Conservation (phyloP, 1,140 invertebrate genomes). For the Bombus confusus region DNA sequence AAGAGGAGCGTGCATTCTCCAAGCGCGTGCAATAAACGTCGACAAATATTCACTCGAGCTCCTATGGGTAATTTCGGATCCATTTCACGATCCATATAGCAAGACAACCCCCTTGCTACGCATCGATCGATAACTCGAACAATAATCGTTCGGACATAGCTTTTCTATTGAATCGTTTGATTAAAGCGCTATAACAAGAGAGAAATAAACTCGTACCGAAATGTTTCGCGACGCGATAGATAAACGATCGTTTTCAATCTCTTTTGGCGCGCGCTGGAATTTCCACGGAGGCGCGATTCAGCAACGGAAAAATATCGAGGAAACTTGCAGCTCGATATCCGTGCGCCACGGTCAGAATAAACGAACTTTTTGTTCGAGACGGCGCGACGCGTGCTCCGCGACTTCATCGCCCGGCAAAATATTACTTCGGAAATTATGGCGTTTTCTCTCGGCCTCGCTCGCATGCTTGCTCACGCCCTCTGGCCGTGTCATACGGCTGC, state of each 20-base stretch:
- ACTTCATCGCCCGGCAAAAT: constrained; percentile 48
- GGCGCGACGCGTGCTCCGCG: background rate
- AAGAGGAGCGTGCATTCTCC: background rate
- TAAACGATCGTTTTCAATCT: background rate
- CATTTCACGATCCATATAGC: constrained; percentile 3
- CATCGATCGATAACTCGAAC: background rate
- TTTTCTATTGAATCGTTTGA: background rate
- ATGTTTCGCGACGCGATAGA: background rate
- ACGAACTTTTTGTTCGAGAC: constrained; percentile 34
- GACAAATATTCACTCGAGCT: constrained; percentile 33
- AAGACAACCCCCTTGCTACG: background rate
- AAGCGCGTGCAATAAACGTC: constrained; percentile 17
- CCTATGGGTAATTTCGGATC: constrained; percentile 17
- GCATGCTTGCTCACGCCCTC: background rate
- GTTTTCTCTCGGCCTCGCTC: background rate
- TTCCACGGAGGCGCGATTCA: background rate
- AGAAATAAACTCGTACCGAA: background rate
- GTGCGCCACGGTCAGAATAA: constrained; percentile 16
- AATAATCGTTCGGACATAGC: background rate
- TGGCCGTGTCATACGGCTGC: background rate
- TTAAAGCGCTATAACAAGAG: background rate
- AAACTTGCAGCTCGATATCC: constrained; percentile 13
- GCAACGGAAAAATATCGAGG: background rate
- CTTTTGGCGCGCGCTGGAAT: background rate
- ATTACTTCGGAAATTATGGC: constrained; percentile 46